These are phyloP conservation scores for Drosophila lacteicornis DNA, from an alignment of 1,140 invertebrate genomes.

Conservation along the genomic window DNA sequence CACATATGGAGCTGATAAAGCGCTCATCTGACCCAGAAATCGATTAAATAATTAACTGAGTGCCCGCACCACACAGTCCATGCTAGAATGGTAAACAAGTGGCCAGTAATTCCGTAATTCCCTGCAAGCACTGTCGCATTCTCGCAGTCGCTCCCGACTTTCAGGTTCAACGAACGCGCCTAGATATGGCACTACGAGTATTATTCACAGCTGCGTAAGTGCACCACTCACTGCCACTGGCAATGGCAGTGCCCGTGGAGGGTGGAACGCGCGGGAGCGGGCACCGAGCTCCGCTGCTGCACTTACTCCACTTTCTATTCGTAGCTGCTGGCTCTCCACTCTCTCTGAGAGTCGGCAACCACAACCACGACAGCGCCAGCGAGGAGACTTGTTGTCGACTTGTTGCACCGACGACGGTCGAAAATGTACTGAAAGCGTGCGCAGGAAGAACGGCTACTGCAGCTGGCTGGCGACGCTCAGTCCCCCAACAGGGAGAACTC, in stretches of 20 bases:
- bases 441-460: slow-evolving; percentile 60
- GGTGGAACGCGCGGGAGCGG: slow-evolving; percentile 5
- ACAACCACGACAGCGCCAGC: slow-evolving; percentile 1
- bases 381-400: slow-evolving; percentile 47
- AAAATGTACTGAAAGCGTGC: slow-evolving; percentile 68
- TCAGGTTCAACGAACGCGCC: slow-evolving; percentile 45
- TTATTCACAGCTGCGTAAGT: slow-evolving; percentile 13
- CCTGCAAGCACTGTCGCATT: slow-evolving; percentile 5
- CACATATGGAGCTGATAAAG: slow-evolving; percentile 12
- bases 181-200: slow-evolving; percentile 19
- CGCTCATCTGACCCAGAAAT: slow-evolving; percentile 22
- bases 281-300: slow-evolving; percentile 18
- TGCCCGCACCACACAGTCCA: background rate
- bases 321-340: slow-evolving; percentile 41
- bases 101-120: slow-evolving; percentile 5
- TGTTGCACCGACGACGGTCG: slow-evolving; percentile 68
- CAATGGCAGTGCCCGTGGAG: background rate
- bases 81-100: slow-evolving; percentile 13
- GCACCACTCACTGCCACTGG: slow-evolving; percentile 21
- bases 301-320: slow-evolving; percentile 73
- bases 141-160: slow-evolving; percentile 20
- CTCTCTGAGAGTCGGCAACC: slow-evolving; percentile 36
- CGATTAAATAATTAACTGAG: slow-evolving; percentile 25
- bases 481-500: slow-evolving; percentile 4
- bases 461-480: slow-evolving; percentile 4